These are phyloP conservation scores for Sarcophaga subvicina DNA, from an alignment of 2,888 invertebrate genomes.

Conservation along the genomic window DNA sequence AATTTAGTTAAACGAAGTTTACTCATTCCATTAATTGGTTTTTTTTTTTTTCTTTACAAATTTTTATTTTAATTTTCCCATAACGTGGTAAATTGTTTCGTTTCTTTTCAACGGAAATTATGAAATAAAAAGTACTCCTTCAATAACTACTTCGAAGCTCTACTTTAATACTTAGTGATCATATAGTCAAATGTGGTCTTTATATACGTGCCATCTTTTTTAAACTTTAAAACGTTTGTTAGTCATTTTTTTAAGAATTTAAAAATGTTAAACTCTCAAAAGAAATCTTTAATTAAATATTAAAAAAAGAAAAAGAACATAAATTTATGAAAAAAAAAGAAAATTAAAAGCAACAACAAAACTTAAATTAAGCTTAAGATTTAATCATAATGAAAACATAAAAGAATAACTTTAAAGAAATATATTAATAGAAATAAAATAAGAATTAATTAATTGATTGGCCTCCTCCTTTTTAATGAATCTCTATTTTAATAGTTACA, in stretches of 20 bases:
- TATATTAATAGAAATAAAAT: neutral
- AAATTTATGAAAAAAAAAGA: slow-evolving; percentile 1
- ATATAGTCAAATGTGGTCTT: slow-evolving; percentile 79
- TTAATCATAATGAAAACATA: slow-evolving; percentile 14
- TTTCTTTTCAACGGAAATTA: neutral
- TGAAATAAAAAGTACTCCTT: slow-evolving; percentile 30
- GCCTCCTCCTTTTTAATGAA: slow-evolving; percentile 38
- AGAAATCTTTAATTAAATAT: slow-evolving; percentile 24
- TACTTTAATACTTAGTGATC: slow-evolving; percentile 72
- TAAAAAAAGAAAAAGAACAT: slow-evolving; percentile 21
- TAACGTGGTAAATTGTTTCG: slow-evolving; percentile 34
- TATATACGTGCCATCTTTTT: slow-evolving; percentile 79
- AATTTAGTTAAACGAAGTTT: slow-evolving; percentile 68
- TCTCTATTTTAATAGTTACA: slow-evolving; percentile 31
- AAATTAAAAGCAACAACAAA: slow-evolving; percentile 26
- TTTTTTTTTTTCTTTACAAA: neutral
- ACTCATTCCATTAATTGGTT: slow-evolving; percentile 70
- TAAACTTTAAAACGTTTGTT: slow-evolving; percentile 73
- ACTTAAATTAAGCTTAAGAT: slow-evolving; percentile 54
- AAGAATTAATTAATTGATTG: slow-evolving; percentile 16
- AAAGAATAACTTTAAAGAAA: slow-evolving; percentile 8
- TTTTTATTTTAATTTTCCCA: neutral
- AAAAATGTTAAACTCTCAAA: slow-evolving; percentile 61
- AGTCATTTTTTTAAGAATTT: slow-evolving; percentile 64
- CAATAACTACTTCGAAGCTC: slow-evolving; percentile 29